phyloP scores from a whole-genome alignment of 2,888 invertebrate species.

The Heteropelma amictum region DNA sequence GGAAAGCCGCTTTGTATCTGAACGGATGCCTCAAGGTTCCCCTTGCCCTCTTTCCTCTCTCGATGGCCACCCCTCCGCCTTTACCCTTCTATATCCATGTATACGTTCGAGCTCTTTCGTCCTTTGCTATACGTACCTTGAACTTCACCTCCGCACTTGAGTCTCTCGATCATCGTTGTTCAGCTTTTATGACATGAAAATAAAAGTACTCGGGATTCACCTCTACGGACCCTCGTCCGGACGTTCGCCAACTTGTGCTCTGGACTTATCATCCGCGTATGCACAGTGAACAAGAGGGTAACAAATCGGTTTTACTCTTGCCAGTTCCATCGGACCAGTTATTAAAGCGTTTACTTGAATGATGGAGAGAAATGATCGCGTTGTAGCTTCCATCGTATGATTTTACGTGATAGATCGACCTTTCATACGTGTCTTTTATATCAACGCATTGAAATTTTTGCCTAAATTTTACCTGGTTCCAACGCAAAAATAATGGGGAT shows the following conservation, averaged over 20 bases:
- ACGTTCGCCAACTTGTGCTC: not conserved
- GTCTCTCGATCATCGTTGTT: not conserved
- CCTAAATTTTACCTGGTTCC: too few relatives aligned
- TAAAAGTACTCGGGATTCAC: conserved; percentile 16
- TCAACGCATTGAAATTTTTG: too few relatives aligned
- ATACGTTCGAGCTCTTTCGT: conserved; percentile 16
- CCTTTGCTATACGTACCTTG: conserved; percentile 10
- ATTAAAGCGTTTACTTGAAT: too few relatives aligned
- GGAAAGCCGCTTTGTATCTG: conserved; percentile 66
- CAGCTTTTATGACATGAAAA: not conserved
- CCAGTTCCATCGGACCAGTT: too few relatives aligned
- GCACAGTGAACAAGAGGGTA: too few relatives aligned
- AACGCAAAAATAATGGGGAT: too few relatives aligned
- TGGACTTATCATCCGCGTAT: too few relatives aligned
- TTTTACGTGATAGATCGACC: too few relatives aligned
- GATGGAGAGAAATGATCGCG: too few relatives aligned
- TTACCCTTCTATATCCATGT: not conserved
- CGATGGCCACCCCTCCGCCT: conserved; percentile 8
- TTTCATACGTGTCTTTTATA: too few relatives aligned
- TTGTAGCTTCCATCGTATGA: too few relatives aligned
- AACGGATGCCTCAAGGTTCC: conserved; percentile 64
- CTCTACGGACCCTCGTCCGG: not conserved
- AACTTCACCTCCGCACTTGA: conserved; percentile 17
- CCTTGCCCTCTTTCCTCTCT: conserved; percentile 20
- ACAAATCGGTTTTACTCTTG: too few relatives aligned